Conservation (phyloP, 2,888 invertebrate species). For the Volucella bombylans region DNA sequence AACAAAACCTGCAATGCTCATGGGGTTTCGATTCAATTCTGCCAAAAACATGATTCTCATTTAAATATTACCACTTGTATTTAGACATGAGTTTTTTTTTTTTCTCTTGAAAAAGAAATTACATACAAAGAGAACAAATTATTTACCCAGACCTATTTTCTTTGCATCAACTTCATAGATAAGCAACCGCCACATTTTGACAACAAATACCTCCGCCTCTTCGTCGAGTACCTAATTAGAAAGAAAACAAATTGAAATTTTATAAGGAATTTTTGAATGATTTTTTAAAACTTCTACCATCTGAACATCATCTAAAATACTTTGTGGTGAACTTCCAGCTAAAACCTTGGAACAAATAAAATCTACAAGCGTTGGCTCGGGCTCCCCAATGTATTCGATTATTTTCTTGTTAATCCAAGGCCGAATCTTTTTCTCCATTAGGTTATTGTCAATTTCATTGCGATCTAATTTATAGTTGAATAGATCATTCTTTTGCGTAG, state of each 20-base stretch:
- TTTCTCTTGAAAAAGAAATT: constrained; percentile 47
- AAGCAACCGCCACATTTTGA: constrained; percentile 99
- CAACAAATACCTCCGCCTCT: constrained; percentile 99
- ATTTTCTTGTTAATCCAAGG: constrained; percentile 99
- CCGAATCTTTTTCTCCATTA: constrained; percentile 97
- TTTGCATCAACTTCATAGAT: constrained; percentile 99
- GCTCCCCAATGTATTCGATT: constrained; percentile 99
- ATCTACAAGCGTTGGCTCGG: constrained; percentile 98
- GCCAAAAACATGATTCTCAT: constrained; percentile 57
- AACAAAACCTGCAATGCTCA: constrained; percentile 62
- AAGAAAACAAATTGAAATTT: not conserved
- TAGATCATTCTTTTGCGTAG: constrained; percentile 97
- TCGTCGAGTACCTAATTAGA: constrained; percentile 95
- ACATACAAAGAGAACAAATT: constrained; percentile 77
- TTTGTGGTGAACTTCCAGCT: constrained; percentile 95
- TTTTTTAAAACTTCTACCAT: constrained; percentile 87
- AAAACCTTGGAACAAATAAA: constrained; percentile 99
- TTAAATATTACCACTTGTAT: constrained; percentile 65
- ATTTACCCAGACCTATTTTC: constrained; percentile 94
- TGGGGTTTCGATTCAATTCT: constrained; percentile 32
- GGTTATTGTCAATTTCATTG: constrained; percentile 88
- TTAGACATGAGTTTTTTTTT: constrained; percentile 52
- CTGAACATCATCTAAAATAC: constrained; percentile 98
- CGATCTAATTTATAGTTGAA: constrained; percentile 98
- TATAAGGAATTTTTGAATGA: not conserved